Percentiles rank a stretch among this genome's conserved stretches.
Conservation (phyloP, 2,888 invertebrate genomes). For the Bibio marci region DNA sequence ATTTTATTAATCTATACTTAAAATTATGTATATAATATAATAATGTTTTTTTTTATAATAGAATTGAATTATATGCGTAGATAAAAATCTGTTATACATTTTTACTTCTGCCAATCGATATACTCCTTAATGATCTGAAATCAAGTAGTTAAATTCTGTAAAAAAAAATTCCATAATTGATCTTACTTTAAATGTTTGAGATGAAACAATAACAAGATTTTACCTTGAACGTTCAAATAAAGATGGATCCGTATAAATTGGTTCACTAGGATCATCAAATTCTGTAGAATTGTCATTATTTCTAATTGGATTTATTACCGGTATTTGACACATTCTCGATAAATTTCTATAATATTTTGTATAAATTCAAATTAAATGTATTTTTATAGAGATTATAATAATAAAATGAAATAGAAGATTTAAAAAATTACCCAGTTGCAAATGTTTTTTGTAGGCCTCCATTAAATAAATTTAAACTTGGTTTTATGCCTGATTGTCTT, state of each 20-base stretch:
- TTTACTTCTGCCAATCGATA: conserved; percentile 8
- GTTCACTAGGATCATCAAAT: conserved; percentile 82
- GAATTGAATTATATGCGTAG: no score
- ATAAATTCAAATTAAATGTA: background rate
- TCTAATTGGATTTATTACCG: conserved; percentile 32
- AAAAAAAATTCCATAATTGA: conserved; percentile 2
- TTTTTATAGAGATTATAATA: background rate
- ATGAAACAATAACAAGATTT: conserved; percentile 1
- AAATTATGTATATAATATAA: no score
- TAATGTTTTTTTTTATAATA: no score
- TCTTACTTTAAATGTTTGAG: conserved; percentile 7
- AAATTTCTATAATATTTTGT: conserved; percentile 22
- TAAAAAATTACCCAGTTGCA: conserved; percentile 36
- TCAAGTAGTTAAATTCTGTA: conserved; percentile 7
- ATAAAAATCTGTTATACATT: no score
- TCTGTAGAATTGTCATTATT: conserved; percentile 28
- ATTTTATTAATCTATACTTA: no score
- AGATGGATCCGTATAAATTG: conserved; percentile 84
- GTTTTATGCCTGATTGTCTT: conserved; percentile 14
- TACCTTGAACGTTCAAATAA: conserved; percentile 70
- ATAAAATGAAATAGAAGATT: background rate
- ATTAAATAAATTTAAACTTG: conserved; percentile 41
- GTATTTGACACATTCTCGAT: conserved; percentile 30
- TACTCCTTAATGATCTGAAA: conserved; percentile 26
- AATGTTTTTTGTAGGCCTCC: conserved; percentile 52